These are phyloP conservation scores for Pristiophorus japonicus DNA, from an alignment of 2,113 vertebrate genomes.

Conservation along the genomic window DNA sequence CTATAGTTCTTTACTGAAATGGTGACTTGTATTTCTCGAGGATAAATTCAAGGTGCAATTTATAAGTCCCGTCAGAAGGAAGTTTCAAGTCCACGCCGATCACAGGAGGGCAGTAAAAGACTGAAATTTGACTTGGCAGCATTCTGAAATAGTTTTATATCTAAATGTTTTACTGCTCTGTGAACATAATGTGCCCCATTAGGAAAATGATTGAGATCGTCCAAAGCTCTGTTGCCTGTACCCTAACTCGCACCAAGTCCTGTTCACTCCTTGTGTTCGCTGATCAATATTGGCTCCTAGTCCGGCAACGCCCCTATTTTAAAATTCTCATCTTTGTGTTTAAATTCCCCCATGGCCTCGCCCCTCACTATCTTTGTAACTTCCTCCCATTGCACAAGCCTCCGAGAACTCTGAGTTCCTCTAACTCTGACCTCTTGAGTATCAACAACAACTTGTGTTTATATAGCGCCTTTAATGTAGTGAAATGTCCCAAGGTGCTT, in stretches of 20 bases:
- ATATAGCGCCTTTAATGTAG: no score
- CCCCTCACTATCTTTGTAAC: neutral
- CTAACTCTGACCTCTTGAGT: neutral
- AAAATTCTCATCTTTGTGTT: neutral
- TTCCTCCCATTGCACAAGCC: no score
- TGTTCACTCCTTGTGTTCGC: neutral
- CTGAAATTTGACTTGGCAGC: neutral
- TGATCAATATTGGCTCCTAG: neutral
- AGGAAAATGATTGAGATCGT: neutral
- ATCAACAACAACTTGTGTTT: no score
- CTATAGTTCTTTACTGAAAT: neutral
- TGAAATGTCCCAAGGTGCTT: no score
- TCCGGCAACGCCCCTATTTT: neutral
- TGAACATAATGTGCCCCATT: neutral
- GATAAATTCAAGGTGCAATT: neutral
- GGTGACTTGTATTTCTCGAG: neutral
- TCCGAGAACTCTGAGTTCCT: neutral
- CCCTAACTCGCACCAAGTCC: neutral
- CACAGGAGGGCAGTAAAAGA: neutral
- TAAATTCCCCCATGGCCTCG: neutral
- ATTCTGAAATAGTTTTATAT: neutral
- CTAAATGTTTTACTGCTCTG: neutral
- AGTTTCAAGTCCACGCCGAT: neutral
- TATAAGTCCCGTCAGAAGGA: neutral
- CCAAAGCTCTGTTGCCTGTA: neutral